Evolutionary conservation across 2,113 vertebrate genomes (phyloP), one percentile per base, ranked within the genome.

Genomic region (Onychorhynchus coronatus): DNA sequence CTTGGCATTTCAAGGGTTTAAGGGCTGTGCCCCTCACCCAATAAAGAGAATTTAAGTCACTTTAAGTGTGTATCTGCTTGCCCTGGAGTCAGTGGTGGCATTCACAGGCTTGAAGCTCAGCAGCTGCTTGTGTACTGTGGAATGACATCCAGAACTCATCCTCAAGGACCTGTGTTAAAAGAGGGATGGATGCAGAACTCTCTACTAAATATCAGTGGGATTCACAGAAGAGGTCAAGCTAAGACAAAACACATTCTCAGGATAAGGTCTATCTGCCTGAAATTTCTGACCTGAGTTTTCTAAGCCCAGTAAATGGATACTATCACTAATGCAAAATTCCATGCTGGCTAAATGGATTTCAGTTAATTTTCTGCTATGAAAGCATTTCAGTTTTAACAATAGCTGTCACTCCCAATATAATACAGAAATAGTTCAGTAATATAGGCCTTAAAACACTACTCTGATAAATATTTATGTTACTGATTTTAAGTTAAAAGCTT

Each of bases 401-500:
- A 92, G 88, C 83, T 93, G 85, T 97, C 80, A 72, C 58, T 95
- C 53, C 37, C 61, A 92, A 87, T 92, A 86, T 92, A 89, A 95
- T 92, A 70, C 83, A 91, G 80, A 85, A 92, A 93, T 75, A 62
- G 86, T 92, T 94, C 76, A 79, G 83, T 85, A 94, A 92, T 96
- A 96, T 88, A 79, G 83, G 58, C 83, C 86, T 95, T 96, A 93
- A 93, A 94, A 85, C 86, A 91, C 86, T 80, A 78, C 65, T 92
- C 41, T 82, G 49, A 91, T 96, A 97, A 97, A 96, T 97, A 97
- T 97, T 97, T 97, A 94, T 91, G 77, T 93, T 91, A 93, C 93
- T 94, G 95, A 94, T 96, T 97, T 96, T 92, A 94, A 96, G 88
- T 97, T 96, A 96, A 97, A 96, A 96, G 91, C 95, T 94, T 94